phyloP scores from a whole-genome alignment of 2,113 vertebrate genomes.

The Microtus richardsoni region DNA sequence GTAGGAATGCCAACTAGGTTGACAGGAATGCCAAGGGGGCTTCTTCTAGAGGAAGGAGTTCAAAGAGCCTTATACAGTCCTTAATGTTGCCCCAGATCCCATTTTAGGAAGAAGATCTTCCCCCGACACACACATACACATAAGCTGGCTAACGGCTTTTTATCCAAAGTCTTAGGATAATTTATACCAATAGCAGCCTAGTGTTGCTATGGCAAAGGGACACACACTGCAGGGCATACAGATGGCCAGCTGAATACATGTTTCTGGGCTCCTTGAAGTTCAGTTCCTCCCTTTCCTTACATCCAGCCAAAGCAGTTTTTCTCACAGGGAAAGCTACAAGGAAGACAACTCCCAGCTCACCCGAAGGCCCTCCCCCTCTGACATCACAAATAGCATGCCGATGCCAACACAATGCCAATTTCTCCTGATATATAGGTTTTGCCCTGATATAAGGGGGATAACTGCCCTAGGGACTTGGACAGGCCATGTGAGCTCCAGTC shows the following conservation, averaged over 20 bases:
- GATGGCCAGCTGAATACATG: neutral
- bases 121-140: rapidly evolving
- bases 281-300: neutral
- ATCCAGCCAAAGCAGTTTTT: neutral
- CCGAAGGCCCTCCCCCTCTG: neutral
- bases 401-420: neutral
- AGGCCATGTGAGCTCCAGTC: neutral
- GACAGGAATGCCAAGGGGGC: neutral
- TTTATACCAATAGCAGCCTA: neutral
- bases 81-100: neutral
- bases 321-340: neutral
- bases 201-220: neutral
- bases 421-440: too few relatives aligned
- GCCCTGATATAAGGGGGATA: neutral
- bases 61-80: neutral
- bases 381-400: neutral
- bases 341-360: neutral
- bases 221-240: rapidly evolving
- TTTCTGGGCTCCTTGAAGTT: neutral
- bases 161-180: neutral
- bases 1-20: neutral
- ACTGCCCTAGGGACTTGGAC: neutral
- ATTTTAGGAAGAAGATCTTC: neutral
- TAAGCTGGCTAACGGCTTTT: neutral
- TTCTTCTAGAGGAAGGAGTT: neutral